These are phyloP conservation scores for Halictus quadricinctus DNA, from an alignment of 2,888 invertebrate genomes.

Conservation along the genomic window DNA sequence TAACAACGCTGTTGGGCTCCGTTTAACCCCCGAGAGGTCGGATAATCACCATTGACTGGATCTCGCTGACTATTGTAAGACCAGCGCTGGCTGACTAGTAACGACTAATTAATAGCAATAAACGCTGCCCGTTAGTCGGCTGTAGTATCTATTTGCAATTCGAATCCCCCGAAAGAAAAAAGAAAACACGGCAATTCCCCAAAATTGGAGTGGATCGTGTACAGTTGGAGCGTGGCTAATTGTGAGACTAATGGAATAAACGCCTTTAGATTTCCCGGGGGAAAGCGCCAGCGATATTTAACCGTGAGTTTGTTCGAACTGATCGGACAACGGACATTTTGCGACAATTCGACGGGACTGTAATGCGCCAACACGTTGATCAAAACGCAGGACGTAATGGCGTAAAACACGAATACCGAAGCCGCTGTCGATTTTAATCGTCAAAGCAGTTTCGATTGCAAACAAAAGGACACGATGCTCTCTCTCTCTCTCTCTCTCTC, in stretches of 20 bases:
- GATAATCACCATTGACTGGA: not conserved
- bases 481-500: no score
- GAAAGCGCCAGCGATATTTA: slow-evolving; percentile 37
- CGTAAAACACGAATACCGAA: not conserved
- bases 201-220: slow-evolving; percentile 29
- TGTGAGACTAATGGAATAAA: slow-evolving; percentile 45
- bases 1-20: not conserved
- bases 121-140: not conserved
- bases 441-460: not conserved
- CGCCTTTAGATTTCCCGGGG: slow-evolving; percentile 22
- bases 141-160: slow-evolving; percentile 19
- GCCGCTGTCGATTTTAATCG: not conserved
- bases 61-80: not conserved
- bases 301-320: slow-evolving; percentile 33
- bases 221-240: slow-evolving; percentile 40
- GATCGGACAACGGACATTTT: slow-evolving; percentile 23
- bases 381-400: not conserved
- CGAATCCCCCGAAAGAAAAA: not conserved
- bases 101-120: slow-evolving; percentile 1
- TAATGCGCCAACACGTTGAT: not conserved
- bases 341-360: not conserved
- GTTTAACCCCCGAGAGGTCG: not conserved
- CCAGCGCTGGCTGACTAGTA: not conserved
- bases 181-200: slow-evolving; percentile 15
- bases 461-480: not conserved